These are phyloP conservation scores for Willisornis vidua DNA, from an alignment of 2,113 vertebrate genomes.

Conservation along the genomic window DNA sequence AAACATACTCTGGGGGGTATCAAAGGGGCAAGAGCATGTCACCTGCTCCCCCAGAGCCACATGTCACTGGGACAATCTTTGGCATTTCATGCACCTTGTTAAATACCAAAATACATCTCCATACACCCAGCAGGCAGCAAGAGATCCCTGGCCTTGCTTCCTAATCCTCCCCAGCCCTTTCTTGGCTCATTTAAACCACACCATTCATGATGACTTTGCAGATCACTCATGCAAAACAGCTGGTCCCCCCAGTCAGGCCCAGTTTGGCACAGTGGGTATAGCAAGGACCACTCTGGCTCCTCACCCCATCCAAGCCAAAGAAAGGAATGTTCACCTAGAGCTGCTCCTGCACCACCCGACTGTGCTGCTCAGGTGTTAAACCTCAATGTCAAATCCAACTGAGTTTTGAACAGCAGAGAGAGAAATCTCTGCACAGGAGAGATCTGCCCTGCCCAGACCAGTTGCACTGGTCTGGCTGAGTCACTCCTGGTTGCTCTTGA, in stretches of 20 bases:
- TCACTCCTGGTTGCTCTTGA: not conserved
- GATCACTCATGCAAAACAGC: not conserved
- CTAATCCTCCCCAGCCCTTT: not conserved
- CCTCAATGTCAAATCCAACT: rapidly evolving
- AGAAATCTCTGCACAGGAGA: not conserved
- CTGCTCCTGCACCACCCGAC: rapidly evolving
- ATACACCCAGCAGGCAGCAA: rapidly evolving
- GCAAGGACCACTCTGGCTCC: not conserved
- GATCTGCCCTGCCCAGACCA: not conserved
- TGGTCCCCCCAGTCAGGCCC: not conserved
- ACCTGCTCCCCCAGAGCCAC: not conserved
- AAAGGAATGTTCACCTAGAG: not conserved
- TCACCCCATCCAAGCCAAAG: not conserved
- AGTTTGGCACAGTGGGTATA: rapidly evolving
- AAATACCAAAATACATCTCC: not conserved
- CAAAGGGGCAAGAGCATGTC: too few species aligned
- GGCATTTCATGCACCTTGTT: not conserved
- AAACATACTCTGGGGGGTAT: rapidly evolving
- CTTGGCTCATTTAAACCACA: not conserved
- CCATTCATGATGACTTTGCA: not conserved
- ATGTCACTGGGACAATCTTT: not conserved
- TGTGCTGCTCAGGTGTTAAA: rapidly evolving
- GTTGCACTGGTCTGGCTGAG: not conserved
- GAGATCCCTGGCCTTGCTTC: not conserved
- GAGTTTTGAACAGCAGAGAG: not conserved